Base-by-base conservation (phyloP, 2,113 vertebrate species). In the Tor tambroides region DNA sequence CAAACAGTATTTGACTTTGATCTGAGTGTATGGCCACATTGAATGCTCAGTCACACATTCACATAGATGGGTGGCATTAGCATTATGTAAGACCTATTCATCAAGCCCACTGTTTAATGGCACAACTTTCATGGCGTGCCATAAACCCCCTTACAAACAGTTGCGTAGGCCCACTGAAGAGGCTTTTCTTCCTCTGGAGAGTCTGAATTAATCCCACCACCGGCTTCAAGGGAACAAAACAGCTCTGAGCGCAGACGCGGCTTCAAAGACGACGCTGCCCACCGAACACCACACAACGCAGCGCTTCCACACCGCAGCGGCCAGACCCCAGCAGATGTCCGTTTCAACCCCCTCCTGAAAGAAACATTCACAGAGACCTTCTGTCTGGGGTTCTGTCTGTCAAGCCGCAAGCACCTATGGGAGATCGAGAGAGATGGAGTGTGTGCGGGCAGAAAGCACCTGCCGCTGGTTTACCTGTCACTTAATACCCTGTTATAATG, bases 321-420 rank as follows among this genome's bases (percentile, higher is more conserved):
- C 87, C 38, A 92, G 90, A 91, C 91, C 67, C 90, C 91, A 93
- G 94, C 95, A 95, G 95, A 95, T 95, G 95, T 95, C 94, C 92
- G 15, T 86, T 80, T 80, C 61, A 26, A 11, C 76, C 88, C 75
- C 81, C 86, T 83, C 7, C 46, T 54, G 15, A 43, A 61, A 46
- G 79, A 41, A 82, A 54, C 76, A 71, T 77, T 46, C 59, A 76
- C 84, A 72, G 88, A 63, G 38, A 26, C 63, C 77, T 54, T 74
- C 65, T 84, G 80, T 69, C 72, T 67, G 38, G 51, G 3, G 23
- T 80, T 14, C 51, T 59, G 26, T 80, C 26, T 63, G 30, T 74
- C 83, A 88, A 65, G n/a, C 80, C 72, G 21, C 65, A 72, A 86
- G 65, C 65, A 54, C 54, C 67, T 83, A 67, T 72, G 38, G 67